Base-by-base conservation (phyloP, 2,888 invertebrate genomes). In the Dioctria linearis region DNA sequence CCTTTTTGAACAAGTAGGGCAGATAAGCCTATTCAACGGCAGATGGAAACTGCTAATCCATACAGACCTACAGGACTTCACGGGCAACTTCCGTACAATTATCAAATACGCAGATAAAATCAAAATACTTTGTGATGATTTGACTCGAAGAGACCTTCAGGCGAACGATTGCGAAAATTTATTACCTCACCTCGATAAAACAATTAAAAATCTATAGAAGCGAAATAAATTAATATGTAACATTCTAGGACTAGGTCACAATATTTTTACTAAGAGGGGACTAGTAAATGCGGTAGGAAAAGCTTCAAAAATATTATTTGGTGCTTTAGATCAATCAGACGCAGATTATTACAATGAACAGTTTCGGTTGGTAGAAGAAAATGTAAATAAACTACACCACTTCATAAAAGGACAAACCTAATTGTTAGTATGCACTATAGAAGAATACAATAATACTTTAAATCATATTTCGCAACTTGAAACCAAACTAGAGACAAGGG, bases 261-360 rank as follows among this genome's bases (percentile, higher is more conserved):
- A 57, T 57, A 13, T 57, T 11, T n/a, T 57, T n/a, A 57, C 4
- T 57, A 57, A 57, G 9, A 5, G 57, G 9, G 4, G 13, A 6
- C 9, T 57, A 13, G 4, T 57, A 57, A 4, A 57, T 13, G 57
- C 57, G 57, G 13, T 57, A n/a, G 57, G n/a, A 11, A 11, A 13
- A 11, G 57, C 9, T 57, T 57, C 57, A n/a, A 57, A 57, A 57
- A 57, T 57, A n/a, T 57, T 57, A 57, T 57, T 57, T 11, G 57
- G 57, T 57, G 9, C 57, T n/a, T 13, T 57, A 57, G 57, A 57
- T 11, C n/a, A 57, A 57, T 57, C 57, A 11, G 6, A 57, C 57
- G 57, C 57, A 4, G 57, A 57, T n/a, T 57, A 11, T 11, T 57
- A 57, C 13, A 4, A 57, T 57, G 13, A 57, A n/a, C 57, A 57